These are phyloP conservation scores for Rhabdomys pumilio DNA, from an alignment of 2,797 vertebrate genomes.

Conservation along the genomic window DNA sequence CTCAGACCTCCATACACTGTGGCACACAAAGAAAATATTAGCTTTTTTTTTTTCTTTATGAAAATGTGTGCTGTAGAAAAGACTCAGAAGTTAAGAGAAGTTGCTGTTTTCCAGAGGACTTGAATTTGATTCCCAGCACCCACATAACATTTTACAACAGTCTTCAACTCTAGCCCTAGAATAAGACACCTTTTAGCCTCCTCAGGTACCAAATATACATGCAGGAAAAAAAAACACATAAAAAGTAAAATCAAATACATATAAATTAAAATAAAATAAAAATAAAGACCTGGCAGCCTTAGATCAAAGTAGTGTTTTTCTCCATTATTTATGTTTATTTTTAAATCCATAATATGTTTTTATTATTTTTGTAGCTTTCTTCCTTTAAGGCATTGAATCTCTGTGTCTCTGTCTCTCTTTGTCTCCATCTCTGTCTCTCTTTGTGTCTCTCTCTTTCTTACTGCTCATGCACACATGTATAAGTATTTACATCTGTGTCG, in stretches of 20 bases:
- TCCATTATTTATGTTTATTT: background rate
- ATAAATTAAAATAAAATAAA: background rate
- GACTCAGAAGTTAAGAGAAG: background rate
- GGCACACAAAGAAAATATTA: background rate
- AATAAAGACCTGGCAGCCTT: background rate
- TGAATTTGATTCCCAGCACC: background rate
- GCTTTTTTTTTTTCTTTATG: background rate
- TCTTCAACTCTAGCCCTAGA: background rate
- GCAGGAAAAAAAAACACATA: background rate
- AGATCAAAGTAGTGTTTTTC: background rate
- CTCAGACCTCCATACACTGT: background rate
- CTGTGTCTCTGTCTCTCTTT: background rate
- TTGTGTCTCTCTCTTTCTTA: background rate
- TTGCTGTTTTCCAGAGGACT: background rate
- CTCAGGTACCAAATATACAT: background rate
- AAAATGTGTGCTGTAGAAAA: background rate
- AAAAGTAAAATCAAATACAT: background rate
- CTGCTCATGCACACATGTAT: background rate
- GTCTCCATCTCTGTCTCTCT: background rate
- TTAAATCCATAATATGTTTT: background rate
- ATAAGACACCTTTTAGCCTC: background rate
- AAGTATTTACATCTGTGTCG: background rate
- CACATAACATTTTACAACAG: background rate
- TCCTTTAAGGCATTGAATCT: background rate
- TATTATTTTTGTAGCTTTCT: background rate